Conservation (phyloP, 2,113 vertebrate species). For the Eretmochelys imbricata region DNA sequence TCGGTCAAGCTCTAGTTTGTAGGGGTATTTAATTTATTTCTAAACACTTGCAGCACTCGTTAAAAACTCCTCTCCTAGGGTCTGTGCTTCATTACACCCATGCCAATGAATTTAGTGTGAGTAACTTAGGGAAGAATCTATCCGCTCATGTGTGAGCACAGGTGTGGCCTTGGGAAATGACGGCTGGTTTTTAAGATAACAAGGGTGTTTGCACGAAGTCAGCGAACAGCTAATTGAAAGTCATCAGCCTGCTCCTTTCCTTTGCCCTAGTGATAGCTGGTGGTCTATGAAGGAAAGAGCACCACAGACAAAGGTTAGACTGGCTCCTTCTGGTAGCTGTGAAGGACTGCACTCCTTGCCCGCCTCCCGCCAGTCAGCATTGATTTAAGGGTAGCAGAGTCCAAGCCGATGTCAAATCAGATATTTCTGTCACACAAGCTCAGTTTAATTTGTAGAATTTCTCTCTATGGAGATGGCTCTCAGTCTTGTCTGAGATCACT, state of each 20-base stretch:
- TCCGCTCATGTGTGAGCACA: not conserved
- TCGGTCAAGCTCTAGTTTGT: not conserved
- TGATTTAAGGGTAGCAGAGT: not conserved
- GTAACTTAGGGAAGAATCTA: not conserved
- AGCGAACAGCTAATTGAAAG: not conserved
- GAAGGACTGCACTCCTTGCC: not conserved
- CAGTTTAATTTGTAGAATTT: not conserved
- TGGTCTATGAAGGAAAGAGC: not conserved
- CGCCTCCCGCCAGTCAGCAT: not conserved
- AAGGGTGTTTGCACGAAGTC: not conserved
- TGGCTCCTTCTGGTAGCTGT: not conserved
- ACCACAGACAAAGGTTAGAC: not conserved
- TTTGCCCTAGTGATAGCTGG: not conserved
- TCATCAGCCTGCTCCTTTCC: not conserved
- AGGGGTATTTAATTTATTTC: not conserved
- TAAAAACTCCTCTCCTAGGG: not conserved
- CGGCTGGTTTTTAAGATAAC: not conserved
- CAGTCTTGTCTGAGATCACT: not conserved
- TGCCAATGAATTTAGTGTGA: not conserved
- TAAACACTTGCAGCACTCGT: not conserved
- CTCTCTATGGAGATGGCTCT: not conserved
- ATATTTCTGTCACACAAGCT: not conserved
- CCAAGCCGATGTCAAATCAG: not conserved
- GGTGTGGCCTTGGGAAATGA: not conserved
- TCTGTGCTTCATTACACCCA: not conserved